A percentile compares a stretch with the other conserved stretches of the same genome.
Conservation (phyloP, 2,113 vertebrate genomes). For the Daphoenositta chrysoptera region DNA sequence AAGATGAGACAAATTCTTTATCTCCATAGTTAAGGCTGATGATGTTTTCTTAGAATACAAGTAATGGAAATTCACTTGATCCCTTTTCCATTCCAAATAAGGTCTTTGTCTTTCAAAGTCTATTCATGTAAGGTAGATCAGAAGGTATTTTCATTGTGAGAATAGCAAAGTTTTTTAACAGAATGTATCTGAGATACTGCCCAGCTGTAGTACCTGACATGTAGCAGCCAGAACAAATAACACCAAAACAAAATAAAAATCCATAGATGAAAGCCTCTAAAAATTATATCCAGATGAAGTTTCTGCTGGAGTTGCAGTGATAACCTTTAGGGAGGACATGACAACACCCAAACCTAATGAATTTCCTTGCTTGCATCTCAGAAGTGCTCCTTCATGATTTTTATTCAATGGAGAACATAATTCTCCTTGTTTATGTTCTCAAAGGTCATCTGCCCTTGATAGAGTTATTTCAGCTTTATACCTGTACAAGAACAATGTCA, state of each 20-base stretch:
- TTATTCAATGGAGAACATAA: background rate
- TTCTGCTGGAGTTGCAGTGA: background rate
- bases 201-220: background rate
- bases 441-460: conserved; percentile 1
- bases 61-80: background rate
- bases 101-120: background rate
- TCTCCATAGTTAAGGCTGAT: background rate
- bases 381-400: background rate
- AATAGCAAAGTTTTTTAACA: background rate
- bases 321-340: background rate
- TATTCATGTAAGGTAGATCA: background rate
- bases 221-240: background rate
- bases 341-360: background rate
- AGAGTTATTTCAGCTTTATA: conserved; percentile 33
- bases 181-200: background rate
- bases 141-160: background rate
- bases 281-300: background rate
- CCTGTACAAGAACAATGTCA: conserved; percentile 24
- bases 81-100: background rate
- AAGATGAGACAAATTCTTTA: background rate
- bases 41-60: background rate
- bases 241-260: background rate
- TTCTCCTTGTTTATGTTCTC: conserved; percentile 14
- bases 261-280: background rate
- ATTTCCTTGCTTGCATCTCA: background rate